Evolutionary conservation across 2,113 vertebrate genomes (phyloP).

Genomic region (Tragelaphus buxtoni): DNA sequence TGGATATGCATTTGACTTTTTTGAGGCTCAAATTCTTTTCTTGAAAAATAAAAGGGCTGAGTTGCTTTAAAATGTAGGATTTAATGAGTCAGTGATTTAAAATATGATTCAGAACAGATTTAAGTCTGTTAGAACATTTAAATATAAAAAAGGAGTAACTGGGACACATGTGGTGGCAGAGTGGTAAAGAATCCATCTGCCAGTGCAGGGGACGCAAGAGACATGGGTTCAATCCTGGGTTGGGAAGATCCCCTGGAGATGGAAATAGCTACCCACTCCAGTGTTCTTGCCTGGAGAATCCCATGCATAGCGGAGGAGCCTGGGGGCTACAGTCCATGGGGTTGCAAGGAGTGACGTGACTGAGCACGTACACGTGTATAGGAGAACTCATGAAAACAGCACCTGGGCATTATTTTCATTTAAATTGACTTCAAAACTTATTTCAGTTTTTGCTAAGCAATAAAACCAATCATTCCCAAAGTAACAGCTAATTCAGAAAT

Average conservation of each 20-base stretch:
- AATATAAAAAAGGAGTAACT: background rate
- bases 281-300: background rate
- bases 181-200: background rate
- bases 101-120: background rate
- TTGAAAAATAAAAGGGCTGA: background rate
- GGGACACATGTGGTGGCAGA: background rate
- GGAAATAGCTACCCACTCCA: background rate
- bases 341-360: background rate
- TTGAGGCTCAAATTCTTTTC: background rate
- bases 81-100: background rate
- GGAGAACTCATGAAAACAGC: background rate
- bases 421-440: background rate
- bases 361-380: background rate
- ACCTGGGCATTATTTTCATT: background rate
- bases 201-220: background rate
- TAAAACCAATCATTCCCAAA: background rate
- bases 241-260: background rate
- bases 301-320: background rate
- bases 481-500: background rate
- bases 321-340: background rate
- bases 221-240: background rate
- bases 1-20: background rate
- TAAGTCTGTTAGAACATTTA: background rate
- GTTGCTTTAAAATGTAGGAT: background rate
- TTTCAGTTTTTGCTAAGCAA: background rate